Evolutionary conservation across 2,888 invertebrate genomes (phyloP).

Genomic region (Catocala nupta): DNA sequence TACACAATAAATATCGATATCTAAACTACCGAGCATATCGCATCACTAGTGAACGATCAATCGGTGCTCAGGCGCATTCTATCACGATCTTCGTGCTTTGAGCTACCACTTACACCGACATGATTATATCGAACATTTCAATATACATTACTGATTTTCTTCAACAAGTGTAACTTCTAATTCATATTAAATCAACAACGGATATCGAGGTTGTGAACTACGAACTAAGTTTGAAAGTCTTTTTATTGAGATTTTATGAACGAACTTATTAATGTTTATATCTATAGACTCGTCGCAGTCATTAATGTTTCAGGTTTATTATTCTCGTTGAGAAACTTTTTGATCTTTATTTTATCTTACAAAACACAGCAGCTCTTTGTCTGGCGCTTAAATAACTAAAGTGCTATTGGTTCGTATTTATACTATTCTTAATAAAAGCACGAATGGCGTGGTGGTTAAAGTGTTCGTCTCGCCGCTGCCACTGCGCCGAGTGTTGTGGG

Average conservation of each 20-base stretch:
- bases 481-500: too few relatives aligned
- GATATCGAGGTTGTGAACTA: not conserved
- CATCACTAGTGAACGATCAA: slow-evolving; percentile 54
- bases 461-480: too few relatives aligned
- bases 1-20: slow-evolving; percentile 21
- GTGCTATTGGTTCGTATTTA: too few relatives aligned
- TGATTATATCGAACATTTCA: slow-evolving; percentile 38
- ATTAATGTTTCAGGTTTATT: too few relatives aligned
- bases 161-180: slow-evolving; percentile 13
- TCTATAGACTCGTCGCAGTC: too few relatives aligned
- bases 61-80: slow-evolving; percentile 70
- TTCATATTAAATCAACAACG: slow-evolving; percentile 23
- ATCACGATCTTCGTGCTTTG: slow-evolving; percentile 67
- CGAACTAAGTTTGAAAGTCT: not conserved
- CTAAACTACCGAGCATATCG: slow-evolving; percentile 25
- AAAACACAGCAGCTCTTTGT: too few relatives aligned
- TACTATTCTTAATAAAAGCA: too few relatives aligned
- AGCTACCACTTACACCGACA: slow-evolving; percentile 48
- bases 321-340: too few relatives aligned
- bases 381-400: too few relatives aligned
- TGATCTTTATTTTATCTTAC: too few relatives aligned
- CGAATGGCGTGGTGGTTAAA: too few relatives aligned
- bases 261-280: too few relatives aligned
- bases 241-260: slow-evolving; percentile 2
- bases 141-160: slow-evolving; percentile 41